A percentile compares a stretch with the other conserved stretches of the same genome.
phyloP scores from a whole-genome alignment of 2,888 invertebrate genomes.

The Synanthedon vespiformis region DNA sequence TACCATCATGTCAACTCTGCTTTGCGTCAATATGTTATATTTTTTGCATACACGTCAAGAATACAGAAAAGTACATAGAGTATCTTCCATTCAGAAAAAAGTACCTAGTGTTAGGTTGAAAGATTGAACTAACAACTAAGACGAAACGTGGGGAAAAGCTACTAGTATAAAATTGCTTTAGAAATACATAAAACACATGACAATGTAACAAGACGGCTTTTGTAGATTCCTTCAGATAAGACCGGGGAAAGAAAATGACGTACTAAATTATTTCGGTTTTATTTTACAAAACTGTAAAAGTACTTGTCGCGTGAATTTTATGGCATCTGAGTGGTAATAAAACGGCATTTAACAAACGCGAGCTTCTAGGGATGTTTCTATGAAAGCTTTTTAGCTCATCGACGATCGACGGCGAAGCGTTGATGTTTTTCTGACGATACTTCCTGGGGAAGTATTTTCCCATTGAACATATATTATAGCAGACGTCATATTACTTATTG shows the following conservation, averaged over 20 bases:
- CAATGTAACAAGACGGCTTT: slow-evolving; percentile 34
- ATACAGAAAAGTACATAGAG: too few species aligned
- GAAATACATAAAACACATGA: slow-evolving; percentile 45
- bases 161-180: neutral
- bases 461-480: slow-evolving; percentile 11
- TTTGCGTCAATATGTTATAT: too few species aligned
- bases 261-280: slow-evolving; percentile 39
- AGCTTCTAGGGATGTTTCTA: slow-evolving; percentile 13
- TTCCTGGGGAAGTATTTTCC: slow-evolving; percentile 18
- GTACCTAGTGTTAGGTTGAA: too few species aligned
- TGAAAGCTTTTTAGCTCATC: neutral
- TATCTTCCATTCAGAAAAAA: too few species aligned
- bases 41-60: too few species aligned
- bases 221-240: slow-evolving; percentile 39
- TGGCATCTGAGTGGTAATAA: slow-evolving; percentile 31
- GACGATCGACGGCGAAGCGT: neutral
- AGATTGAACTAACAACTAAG: too few species aligned
- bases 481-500: slow-evolving; percentile 26
- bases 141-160: too few species aligned
- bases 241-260: slow-evolving; percentile 18
- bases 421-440: neutral
- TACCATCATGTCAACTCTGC: slow-evolving; percentile 7
- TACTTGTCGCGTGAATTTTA: slow-evolving; percentile 34
- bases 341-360: slow-evolving; percentile 41
- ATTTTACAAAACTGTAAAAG: slow-evolving; percentile 42